Conservation (phyloP, 1,140 invertebrate species). For the Oncopeltus fasciatus region DNA sequence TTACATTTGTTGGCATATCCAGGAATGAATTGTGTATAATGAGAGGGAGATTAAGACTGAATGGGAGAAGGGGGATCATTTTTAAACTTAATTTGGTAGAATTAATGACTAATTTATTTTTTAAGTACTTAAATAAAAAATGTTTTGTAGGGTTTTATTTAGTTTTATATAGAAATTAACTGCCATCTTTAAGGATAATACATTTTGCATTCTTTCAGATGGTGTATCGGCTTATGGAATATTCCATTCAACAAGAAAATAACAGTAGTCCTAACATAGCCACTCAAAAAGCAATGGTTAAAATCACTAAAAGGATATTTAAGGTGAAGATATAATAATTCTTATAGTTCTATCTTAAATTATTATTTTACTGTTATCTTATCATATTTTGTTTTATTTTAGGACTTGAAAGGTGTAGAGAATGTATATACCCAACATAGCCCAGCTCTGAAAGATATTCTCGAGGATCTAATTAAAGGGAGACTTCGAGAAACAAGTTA, state of each 20-base stretch:
- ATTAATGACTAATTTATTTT: too few species aligned
- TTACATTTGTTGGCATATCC: too few species aligned
- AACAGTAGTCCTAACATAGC: constrained; percentile 34
- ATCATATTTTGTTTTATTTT: constrained; percentile 7
- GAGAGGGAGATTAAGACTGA: too few species aligned
- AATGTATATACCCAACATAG: constrained; percentile 95
- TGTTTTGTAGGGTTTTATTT: too few species aligned
- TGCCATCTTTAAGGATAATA: too few species aligned
- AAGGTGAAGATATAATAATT: constrained; percentile 40
- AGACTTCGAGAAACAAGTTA: constrained; percentile 67
- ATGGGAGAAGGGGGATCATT: too few species aligned
- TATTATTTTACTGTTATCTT: neutral
- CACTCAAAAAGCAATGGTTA: constrained; percentile 71
- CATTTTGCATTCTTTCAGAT: constrained; percentile 40
- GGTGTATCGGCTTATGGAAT: constrained; percentile 58
- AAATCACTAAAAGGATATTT: constrained; percentile 80
- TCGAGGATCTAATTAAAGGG: constrained; percentile 81
- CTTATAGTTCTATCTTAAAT: neutral
- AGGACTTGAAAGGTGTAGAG: constrained; percentile 82
- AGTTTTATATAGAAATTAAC: too few species aligned
- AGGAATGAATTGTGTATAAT: too few species aligned
- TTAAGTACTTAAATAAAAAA: too few species aligned
- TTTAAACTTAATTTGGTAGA: too few species aligned
- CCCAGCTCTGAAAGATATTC: constrained; percentile 65
- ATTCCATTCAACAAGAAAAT: constrained; percentile 34